phyloP scores from a whole-genome alignment of 2,797 vertebrate genomes.

The Geotria australis region DNA sequence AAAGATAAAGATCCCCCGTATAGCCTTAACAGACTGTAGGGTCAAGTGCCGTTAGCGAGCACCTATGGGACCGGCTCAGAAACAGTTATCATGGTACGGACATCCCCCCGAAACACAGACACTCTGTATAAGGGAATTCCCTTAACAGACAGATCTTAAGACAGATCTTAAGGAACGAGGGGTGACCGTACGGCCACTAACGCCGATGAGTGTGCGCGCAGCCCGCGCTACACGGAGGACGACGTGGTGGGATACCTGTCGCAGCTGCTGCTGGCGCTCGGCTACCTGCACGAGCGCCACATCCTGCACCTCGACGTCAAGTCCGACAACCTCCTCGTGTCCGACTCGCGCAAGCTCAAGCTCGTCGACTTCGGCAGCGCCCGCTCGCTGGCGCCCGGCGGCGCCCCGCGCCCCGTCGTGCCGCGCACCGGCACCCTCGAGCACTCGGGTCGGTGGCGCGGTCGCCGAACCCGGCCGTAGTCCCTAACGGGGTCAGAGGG shows the following conservation, averaged over 20 bases:
- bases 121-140: no score
- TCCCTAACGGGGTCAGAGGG: neutral
- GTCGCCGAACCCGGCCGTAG: neutral
- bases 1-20: no score
- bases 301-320: constrained; percentile 88
- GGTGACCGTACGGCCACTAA: no score
- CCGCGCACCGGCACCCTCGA: constrained; percentile 57
- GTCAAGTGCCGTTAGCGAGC: no score
- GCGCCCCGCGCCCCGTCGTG: constrained; percentile 49
- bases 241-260: constrained; percentile 57
- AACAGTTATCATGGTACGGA: no score
- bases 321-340: constrained; percentile 61
- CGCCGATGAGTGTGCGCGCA: constrained; percentile 6
- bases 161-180: no score
- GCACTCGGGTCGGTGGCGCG: constrained; percentile 54
- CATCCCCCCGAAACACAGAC: no score
- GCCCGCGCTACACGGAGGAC: constrained; percentile 87
- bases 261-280: constrained; percentile 67
- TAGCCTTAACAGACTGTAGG: no score
- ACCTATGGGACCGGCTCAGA: no score
- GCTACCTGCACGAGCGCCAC: constrained; percentile 50
- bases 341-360: constrained; percentile 53
- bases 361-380: constrained; percentile 86
- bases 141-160: no score
- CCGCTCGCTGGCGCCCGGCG: constrained; percentile 49